A percentile compares a stretch with the other conserved stretches of the same genome.
Conservation (phyloP, 2,113 vertebrate species). For the Silurus glanis region DNA sequence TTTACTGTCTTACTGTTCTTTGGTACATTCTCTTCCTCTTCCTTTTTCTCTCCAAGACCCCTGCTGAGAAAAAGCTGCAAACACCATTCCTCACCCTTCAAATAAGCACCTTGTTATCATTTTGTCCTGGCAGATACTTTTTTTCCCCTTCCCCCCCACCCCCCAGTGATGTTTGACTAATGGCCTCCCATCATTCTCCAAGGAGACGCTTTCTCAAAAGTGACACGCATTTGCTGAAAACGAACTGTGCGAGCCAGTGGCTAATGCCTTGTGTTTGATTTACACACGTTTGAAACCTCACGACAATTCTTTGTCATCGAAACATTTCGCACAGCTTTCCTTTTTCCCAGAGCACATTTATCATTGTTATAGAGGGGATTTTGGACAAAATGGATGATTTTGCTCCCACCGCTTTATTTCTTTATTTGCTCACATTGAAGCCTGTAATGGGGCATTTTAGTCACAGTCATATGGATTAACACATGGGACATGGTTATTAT, state of each 20-base stretch:
- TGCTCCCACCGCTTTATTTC: conserved; percentile 8
- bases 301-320: conserved; percentile 33
- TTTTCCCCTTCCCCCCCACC: conserved; percentile 57
- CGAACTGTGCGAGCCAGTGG: conserved; percentile 17
- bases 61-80: conserved; percentile 54
- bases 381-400: conserved; percentile 24
- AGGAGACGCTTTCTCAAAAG: conserved; percentile 64
- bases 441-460: not conserved
- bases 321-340: conserved; percentile 30
- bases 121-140: conserved; percentile 55
- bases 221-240: conserved; percentile 51
- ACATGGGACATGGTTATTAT: not conserved
- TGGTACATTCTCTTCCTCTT: conserved; percentile 53
- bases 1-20: conserved; percentile 15
- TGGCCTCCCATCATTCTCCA: conserved; percentile 63
- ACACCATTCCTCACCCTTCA: conserved; percentile 66
- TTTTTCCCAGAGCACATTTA: conserved; percentile 30
- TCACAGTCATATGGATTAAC: conserved; percentile 7
- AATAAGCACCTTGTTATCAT: conserved; percentile 71
- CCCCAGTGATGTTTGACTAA: conserved; percentile 66
- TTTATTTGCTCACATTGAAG: conserved; percentile 16
- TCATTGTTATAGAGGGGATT: conserved; percentile 16
- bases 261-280: conserved; percentile 40
- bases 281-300: conserved; percentile 38
- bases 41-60: conserved; percentile 53